phyloP scores from a whole-genome alignment of 2,797 vertebrate genomes.

The Pogonophryne albipinna region DNA sequence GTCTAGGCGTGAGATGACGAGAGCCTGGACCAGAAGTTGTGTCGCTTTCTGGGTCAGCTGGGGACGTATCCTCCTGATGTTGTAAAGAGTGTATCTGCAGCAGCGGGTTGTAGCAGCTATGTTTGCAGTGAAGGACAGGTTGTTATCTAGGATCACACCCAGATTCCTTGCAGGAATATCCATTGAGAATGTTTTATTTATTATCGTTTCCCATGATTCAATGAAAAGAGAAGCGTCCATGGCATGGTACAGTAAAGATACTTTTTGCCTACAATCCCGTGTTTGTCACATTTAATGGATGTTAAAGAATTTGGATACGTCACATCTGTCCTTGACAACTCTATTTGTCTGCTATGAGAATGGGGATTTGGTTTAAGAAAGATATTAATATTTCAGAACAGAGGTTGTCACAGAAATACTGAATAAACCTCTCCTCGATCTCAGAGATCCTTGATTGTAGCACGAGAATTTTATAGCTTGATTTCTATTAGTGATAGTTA shows the following conservation, averaged over 20 bases:
- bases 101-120: no score
- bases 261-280: neutral
- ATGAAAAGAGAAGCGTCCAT: neutral
- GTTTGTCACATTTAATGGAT: neutral
- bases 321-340: neutral
- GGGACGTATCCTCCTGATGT: no score
- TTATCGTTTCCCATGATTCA: neutral
- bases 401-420: neutral
- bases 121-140: no score
- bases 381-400: neutral
- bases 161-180: no score
- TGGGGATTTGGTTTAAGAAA: neutral
- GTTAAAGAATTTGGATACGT: neutral
- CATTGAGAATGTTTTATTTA: neutral
- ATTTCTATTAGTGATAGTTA: neutral
- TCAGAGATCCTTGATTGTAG: neutral
- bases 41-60: no score
- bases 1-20: no score
- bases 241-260: no score
- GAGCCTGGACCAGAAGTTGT: no score
- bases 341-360: neutral
- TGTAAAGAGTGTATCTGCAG: no score
- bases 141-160: no score
- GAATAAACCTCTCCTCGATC: neutral
- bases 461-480: neutral